Conservation (phyloP, 2,113 vertebrate species). For the Sporophila hypoxantha region DNA sequence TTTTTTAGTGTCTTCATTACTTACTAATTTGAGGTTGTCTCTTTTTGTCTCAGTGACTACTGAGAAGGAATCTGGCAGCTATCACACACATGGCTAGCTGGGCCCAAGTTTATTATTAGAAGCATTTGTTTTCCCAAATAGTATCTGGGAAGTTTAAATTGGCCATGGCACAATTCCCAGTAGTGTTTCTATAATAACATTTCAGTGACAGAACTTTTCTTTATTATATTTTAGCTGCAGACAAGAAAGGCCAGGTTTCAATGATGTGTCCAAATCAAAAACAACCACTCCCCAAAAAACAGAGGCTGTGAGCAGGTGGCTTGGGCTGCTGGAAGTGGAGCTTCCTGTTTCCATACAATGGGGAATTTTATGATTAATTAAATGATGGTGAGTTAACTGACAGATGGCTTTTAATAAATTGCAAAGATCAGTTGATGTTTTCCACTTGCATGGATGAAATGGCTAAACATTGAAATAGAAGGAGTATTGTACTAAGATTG, state of each 20-base stretch:
- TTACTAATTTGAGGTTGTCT: not conserved
- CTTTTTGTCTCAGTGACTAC: not conserved
- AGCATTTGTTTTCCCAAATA: slow-evolving; percentile 23
- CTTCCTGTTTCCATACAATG: not conserved
- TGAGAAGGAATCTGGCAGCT: not conserved
- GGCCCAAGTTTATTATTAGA: slow-evolving; percentile 15
- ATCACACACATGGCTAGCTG: not conserved
- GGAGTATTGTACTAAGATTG: not conserved
- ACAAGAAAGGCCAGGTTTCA: slow-evolving; percentile 20
- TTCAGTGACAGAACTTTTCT: not conserved
- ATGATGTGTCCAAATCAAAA: not conserved
- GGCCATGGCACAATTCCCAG: slow-evolving; percentile 13
- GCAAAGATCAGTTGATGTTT: not conserved
- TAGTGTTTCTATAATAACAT: slow-evolving; percentile 8
- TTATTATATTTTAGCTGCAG: not conserved
- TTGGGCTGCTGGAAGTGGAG: not conserved
- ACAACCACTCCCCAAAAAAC: not conserved
- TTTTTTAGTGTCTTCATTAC: not conserved
- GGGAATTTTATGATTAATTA: not conserved
- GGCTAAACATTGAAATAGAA: not conserved
- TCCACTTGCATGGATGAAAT: not conserved
- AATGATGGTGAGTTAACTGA: not conserved
- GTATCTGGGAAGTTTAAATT: not conserved
- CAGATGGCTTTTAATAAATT: not conserved
- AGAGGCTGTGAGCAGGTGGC: slow-evolving; percentile 9